These are phyloP conservation scores for Oncorhynchus clarkii DNA, from an alignment of 2,113 vertebrate genomes.

Conservation along the genomic window DNA sequence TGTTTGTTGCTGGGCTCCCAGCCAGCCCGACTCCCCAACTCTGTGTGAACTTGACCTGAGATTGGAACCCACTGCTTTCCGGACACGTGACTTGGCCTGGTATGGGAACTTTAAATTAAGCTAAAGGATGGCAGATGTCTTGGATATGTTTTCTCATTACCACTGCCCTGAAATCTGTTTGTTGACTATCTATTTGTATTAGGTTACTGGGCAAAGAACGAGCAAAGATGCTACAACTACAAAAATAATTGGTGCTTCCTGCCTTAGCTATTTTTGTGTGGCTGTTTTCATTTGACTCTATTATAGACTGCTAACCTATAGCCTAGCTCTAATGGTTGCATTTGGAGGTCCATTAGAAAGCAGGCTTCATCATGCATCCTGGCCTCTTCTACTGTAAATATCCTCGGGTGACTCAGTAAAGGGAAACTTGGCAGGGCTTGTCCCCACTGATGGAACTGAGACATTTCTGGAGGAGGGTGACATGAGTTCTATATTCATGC, in stretches of 20 bases:
- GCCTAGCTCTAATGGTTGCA: background rate
- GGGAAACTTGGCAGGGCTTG: background rate
- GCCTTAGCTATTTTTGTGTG: no score
- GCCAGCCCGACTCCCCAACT: slow-evolving; percentile 21
- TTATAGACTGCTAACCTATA: background rate
- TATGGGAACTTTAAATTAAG: slow-evolving; percentile 32
- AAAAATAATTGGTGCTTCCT: no score
- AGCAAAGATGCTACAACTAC: background rate
- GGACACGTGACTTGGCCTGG: slow-evolving; percentile 41
- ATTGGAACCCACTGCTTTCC: slow-evolving; percentile 54
- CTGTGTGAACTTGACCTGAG: slow-evolving; percentile 34
- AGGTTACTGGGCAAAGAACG: no score
- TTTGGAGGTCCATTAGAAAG: background rate
- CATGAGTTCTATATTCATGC: background rate
- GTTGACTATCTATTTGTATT: background rate
- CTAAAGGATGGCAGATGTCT: slow-evolving; percentile 24
- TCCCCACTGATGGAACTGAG: background rate
- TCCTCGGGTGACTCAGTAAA: background rate
- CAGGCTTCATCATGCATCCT: background rate
- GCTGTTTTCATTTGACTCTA: no score
- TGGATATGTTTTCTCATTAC: slow-evolving; percentile 31
- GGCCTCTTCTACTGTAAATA: background rate
- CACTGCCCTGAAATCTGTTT: background rate
- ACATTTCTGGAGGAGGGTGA: background rate
- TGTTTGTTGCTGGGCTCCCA: slow-evolving; percentile 3